Evolutionary conservation across 2,113 vertebrate genomes (phyloP), one percentile per base, ranked within the genome.

Genomic region (Tragelaphus strepsiceros): DNA sequence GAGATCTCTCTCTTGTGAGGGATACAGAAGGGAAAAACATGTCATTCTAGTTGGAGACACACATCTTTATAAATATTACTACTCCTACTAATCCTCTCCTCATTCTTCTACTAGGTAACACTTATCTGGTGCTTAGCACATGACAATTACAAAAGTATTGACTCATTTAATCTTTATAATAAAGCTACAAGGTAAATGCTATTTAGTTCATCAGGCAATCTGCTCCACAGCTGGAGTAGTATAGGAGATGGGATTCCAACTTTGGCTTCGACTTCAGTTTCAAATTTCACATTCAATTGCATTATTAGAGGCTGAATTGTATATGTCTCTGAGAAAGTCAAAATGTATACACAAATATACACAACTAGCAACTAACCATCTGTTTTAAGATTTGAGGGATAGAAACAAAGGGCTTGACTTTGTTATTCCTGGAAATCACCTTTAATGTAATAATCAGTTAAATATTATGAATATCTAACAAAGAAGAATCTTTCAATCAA

Each of bases 401-500:
- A 58, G 12, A 96, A 95, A 64, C 49, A 91, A 90, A 81, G 16
- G 22, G 10, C 4, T 95, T 81, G 53, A 56, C 21, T 54, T 21
- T 83, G 8, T 28, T 95, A 83, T 74, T 96, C 61, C 90, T 95
- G 10, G 30, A 96, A 96, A 81, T 77, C 54, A 95, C 17, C 53
- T 95, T 95, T 43, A 85, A 88, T 5, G 64, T 80, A 89, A 92
- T n/a, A 64, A 82, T 74, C 53, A 92, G 24, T 59, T 6, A 46
- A 2, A 86, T 9, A 94, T 86, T 88, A 88, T 26, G 78, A 90
- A 78, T 97, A 85, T 67, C n/a, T 92, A 88, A 96, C 22, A 95
- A 97, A 93, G n/a, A 87, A 83, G 53, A 96, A 88, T 3, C 43
- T 90, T 94, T 94, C 28, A 64, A 56, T 94, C 54, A 96, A 92